A percentile compares a stretch with the other conserved stretches of the same genome.
These are phyloP conservation scores for Vanessa tameamea DNA, from an alignment of 1,140 invertebrate genomes.

Conservation along the genomic window DNA sequence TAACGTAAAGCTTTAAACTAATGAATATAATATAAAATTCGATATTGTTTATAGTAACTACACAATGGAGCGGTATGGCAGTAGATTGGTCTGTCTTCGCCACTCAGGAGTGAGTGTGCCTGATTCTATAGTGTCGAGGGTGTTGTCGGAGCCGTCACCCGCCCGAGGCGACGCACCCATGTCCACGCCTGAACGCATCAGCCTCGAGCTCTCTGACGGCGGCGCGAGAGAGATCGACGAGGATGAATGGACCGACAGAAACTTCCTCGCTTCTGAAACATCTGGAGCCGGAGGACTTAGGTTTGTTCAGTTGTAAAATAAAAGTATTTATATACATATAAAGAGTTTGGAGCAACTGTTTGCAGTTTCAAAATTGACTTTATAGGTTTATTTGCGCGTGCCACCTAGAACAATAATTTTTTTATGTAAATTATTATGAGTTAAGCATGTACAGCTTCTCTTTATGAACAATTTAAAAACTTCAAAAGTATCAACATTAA, in stretches of 20 bases:
- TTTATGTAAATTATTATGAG: no score
- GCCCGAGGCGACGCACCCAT: slow-evolving; percentile 53
- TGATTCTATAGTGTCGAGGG: slow-evolving; percentile 32
- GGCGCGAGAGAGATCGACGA: slow-evolving; percentile 92
- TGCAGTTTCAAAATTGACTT: no score
- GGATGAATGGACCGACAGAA: slow-evolving; percentile 95
- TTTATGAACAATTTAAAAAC: no score
- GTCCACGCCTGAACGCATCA: slow-evolving; percentile 87
- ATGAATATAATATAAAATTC: not conserved
- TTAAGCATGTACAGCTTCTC: no score
- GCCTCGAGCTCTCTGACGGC: slow-evolving; percentile 83
- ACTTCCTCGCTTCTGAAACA: slow-evolving; percentile 86
- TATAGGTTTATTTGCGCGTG: no score
- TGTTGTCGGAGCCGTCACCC: slow-evolving; percentile 62
- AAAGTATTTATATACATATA: no score
- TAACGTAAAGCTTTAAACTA: no score
- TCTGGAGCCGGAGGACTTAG: slow-evolving; percentile 87
- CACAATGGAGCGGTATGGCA: slow-evolving; percentile 67
- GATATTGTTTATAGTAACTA: slow-evolving; percentile 51
- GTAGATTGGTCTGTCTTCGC: slow-evolving; percentile 60
- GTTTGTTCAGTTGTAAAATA: slow-evolving; percentile 28
- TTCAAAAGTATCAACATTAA: no score
- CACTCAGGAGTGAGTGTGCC: slow-evolving; percentile 55
- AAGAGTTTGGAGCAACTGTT: no score
- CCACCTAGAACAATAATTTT: no score